These are phyloP conservation scores for Corapipo altera DNA, from an alignment of 2,113 vertebrate genomes.

Conservation along the genomic window DNA sequence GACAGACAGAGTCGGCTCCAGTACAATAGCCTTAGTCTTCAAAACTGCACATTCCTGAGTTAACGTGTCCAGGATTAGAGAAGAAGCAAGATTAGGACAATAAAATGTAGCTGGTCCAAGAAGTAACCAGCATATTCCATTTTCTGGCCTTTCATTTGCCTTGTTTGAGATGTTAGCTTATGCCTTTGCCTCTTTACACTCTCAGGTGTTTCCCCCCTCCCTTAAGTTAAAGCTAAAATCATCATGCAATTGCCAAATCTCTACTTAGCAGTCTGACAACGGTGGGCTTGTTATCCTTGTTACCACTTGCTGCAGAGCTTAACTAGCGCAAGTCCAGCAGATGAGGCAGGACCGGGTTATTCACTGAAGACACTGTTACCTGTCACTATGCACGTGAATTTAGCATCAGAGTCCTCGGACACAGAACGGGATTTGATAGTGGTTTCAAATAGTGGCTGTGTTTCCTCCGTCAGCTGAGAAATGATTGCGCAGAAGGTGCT, in stretches of 20 bases:
- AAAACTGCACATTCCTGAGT: background rate
- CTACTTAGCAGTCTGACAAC: background rate
- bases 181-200: background rate
- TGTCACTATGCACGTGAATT: constrained; percentile 93
- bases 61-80: background rate
- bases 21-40: background rate
- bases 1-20: background rate
- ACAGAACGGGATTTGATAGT: constrained; percentile 93
- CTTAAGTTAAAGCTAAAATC: background rate
- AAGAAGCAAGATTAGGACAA: background rate
- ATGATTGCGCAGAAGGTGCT: constrained; percentile 97
- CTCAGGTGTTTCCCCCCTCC: background rate
- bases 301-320: background rate
- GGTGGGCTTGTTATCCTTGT: background rate
- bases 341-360: background rate
- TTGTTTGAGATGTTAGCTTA: background rate
- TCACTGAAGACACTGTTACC: constrained; percentile 74
- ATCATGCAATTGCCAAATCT: background rate
- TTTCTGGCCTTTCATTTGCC: background rate
- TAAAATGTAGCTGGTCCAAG: background rate
- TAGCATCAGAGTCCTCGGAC: constrained; percentile 90
- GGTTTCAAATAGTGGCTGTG: constrained; percentile 92
- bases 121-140: background rate
- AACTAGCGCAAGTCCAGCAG: background rate
- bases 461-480: constrained; percentile 95